These are phyloP conservation scores for Hemithea aestivaria DNA, from an alignment of 2,888 invertebrate genomes.

Conservation along the genomic window DNA sequence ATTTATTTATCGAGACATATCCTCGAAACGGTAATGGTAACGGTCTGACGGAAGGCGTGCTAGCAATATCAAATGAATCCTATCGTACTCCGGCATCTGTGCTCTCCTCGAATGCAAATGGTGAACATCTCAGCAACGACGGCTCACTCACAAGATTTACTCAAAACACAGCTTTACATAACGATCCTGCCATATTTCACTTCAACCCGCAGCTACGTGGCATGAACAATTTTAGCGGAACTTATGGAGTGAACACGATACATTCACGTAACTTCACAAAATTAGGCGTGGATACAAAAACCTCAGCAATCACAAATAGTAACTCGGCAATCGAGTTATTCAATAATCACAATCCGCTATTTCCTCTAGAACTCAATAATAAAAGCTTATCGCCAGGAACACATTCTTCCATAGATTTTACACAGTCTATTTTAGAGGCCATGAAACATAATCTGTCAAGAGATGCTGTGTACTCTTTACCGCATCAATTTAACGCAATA, in stretches of 20 bases:
- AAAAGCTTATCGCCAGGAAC: background rate
- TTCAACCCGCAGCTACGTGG: conserved; percentile 27
- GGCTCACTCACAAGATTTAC: conserved; percentile 39
- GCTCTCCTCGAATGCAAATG: conserved; percentile 67
- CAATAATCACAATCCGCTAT: conserved; percentile 1
- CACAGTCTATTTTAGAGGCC: conserved; percentile 3
- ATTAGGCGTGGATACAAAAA: no score
- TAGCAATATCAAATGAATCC: conserved; percentile 65
- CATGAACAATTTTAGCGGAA: conserved; percentile 27
- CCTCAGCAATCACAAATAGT: conserved; percentile 1
- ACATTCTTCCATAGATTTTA: conserved; percentile 5
- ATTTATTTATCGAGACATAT: conserved; percentile 71
- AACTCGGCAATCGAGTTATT: conserved; percentile 2
- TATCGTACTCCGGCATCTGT: conserved; percentile 63
- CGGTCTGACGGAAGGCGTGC: conserved; percentile 64
- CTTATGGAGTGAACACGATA: background rate
- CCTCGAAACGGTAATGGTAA: conserved; percentile 69
- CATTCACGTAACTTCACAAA: no score
- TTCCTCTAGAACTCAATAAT: conserved; percentile 3
- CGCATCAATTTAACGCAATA: conserved; percentile 4
- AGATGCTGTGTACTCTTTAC: background rate
- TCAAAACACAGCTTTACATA: conserved; percentile 35
- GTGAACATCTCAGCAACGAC: conserved; percentile 47
- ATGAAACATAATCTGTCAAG: conserved; percentile 5
- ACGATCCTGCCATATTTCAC: conserved; percentile 34